Base-by-base conservation (phyloP, 2,113 vertebrate species). In the Paraplagusia blochii region DNA sequence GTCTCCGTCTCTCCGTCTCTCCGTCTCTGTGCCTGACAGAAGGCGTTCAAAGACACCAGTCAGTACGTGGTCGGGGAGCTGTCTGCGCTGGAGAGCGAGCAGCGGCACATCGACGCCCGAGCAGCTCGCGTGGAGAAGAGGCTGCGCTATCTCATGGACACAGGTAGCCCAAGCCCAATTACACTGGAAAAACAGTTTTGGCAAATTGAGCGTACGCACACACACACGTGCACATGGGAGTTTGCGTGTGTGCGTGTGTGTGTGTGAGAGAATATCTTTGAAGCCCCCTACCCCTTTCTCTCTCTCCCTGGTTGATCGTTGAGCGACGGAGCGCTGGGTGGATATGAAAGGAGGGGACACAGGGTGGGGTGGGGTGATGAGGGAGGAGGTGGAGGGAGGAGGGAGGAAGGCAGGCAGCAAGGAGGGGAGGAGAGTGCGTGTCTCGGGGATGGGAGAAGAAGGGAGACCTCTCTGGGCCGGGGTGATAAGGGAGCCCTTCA, bases 71-170 rank as follows among this genome's bases (percentile, higher is more conserved):
- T 99, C 83, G 97, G 97, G 91, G 97, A 99, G 93, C 96, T 99
- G 95, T 95, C 94, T 91, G 95, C 95, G 83, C 94, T 99, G 94
- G 97, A 99, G 94, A 98, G 95, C 90, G 97, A 98, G 95, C 97
- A 99, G 92, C 95, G 95, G 92, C 97, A 99, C 95, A 99, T 98
- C 89, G 97, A 99, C 95, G 94, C 95, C 86, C 95, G 96, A 91
- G 97, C 96, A 87, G 94, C 96, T 86, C 93, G 95, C 87, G 96
- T 99, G 93, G 97, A 99, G 95, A 98, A 95, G 95, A 95, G 94
- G 91, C 96, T 99, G 86, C 95, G 95, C 94, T 99, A 98, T 96
- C 96, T 99, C 97, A 98, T 99, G 96, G 96, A 98, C 95, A 98
- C 97, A 98, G 97, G 97, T 98, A 98, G 91, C 93, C 92, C 93